phyloP scores from a whole-genome alignment of 2,888 invertebrate genomes.

The Capitulum mitella region DNA sequence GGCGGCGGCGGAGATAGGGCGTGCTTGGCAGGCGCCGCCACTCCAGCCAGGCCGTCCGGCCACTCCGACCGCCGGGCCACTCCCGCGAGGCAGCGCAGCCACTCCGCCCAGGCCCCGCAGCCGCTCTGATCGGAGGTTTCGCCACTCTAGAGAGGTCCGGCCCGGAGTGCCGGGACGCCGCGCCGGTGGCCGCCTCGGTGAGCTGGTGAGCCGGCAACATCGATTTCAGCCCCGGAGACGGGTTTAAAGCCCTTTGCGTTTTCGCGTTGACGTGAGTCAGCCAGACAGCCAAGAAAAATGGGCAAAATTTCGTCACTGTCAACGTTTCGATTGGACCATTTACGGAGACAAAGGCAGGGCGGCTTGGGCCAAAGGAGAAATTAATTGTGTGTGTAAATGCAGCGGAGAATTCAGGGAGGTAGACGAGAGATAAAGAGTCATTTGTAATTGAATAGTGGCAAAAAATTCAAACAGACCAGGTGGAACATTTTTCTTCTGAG shows the following conservation, averaged over 20 bases:
- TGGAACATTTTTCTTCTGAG: not conserved
- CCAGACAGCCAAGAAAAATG: slow-evolving; percentile 18
- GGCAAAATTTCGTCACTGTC: not conserved
- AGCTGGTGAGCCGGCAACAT: no score
- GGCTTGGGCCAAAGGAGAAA: not conserved
- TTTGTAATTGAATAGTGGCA: not conserved
- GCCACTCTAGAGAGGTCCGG: no score
- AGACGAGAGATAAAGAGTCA: not conserved
- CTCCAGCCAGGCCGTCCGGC: not conserved
- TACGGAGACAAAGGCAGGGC: slow-evolving; percentile 8
- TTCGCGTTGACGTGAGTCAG: not conserved
- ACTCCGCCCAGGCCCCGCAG: not conserved
- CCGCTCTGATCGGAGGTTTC: no score
- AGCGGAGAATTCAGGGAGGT: slow-evolving; percentile 5
- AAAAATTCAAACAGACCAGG: not conserved
- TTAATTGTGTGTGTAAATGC: slow-evolving; percentile 24
- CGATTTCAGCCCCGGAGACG: no score
- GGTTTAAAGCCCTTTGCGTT: no score
- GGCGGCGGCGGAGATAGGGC: not conserved
- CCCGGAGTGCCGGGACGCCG: no score
- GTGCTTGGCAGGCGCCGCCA: not conserved
- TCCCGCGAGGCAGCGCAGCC: no score
- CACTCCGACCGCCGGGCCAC: no score
- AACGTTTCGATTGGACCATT: slow-evolving; percentile 15
- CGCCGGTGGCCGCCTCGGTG: no score